A percentile compares a stretch with the other conserved stretches of the same genome.
These are phyloP conservation scores for Oxyura jamaicensis DNA, from an alignment of 2,113 vertebrate species.

Conservation along the genomic window DNA sequence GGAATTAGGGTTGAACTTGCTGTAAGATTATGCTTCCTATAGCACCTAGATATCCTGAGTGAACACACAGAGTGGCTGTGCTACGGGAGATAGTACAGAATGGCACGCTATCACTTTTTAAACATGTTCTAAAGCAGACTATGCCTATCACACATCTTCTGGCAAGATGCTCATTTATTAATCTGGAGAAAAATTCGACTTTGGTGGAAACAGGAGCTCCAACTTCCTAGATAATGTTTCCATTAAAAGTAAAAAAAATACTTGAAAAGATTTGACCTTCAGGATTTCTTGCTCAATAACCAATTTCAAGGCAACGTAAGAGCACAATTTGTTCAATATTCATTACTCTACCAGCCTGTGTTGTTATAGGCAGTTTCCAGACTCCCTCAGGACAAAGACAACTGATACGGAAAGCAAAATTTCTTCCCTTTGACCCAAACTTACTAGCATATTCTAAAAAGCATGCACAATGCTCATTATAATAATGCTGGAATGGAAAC, in stretches of 20 bases:
- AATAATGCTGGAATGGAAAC: not conserved
- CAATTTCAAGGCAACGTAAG: not conserved
- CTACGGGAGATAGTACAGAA: not conserved
- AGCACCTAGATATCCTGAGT: not conserved
- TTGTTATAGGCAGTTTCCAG: not conserved
- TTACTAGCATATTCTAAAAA: not conserved
- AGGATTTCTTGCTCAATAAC: not conserved
- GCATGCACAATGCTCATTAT: not conserved
- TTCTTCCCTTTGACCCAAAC: conserved; percentile 9
- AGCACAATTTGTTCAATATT: not conserved
- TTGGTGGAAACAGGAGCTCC: not conserved
- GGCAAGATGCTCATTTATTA: not conserved
- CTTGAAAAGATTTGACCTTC: not conserved
- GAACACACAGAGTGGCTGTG: not conserved
- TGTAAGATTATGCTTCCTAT: not conserved
- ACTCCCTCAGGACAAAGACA: not conserved
- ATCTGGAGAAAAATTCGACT: not conserved
- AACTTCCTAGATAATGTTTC: not conserved
- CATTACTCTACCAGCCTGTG: not conserved
- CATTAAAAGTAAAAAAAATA: not conserved
- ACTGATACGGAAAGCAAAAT: fast-evolving
- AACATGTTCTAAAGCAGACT: not conserved
- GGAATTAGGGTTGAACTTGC: not conserved
- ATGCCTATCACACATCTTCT: not conserved
- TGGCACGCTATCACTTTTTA: fast-evolving